Evolutionary conservation across 2,888 invertebrate species (phyloP), one percentile per base, ranked within the genome.

Genomic region (Rotaria macrura): DNA sequence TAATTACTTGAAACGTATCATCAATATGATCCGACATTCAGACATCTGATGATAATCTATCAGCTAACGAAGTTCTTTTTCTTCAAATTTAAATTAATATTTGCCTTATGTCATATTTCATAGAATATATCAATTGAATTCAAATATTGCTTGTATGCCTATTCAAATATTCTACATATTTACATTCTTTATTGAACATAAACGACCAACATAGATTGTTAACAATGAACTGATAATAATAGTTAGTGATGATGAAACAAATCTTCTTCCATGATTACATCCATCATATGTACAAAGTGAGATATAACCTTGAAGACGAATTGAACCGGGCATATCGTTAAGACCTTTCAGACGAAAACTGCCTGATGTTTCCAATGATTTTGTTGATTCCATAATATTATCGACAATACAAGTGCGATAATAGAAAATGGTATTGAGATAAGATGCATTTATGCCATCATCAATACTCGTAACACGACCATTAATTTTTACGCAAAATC

Each of bases 331-430:
- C 79, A 79, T 79, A 40, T 1, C 25, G 25, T n/a, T 25, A 25
- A 43, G 43, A 12, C 79, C 79, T 79, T 79, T 43, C 25, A 79
- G 20, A 25, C 79, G 79, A 79, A 79, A 79, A 43, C 43, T 79
- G 7, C 79, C 79, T 20, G 79, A 43, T 79, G 79, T n/a, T 79
- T 79, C 79, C 34, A 79, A n/a, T 25, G 43, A 25, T 79, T 43
- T 79, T 1, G 79, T 79, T 12, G 79, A 79, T 20, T 79, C 79
- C 79, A 79, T 79, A 25, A 79, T 79, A 79, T 79, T 79, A 43
- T 79, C 79, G 43, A 79, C 10, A n/a, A 79, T 20, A 79, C 79
- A 79, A 43, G 79, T 43, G 43, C 79, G 79, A 43, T 43, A 43
- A n/a, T 43, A 79, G 5, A 79, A 10, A 43, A 79, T 12, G 2